Conservation (phyloP, 2,888 invertebrate genomes). For the Oithona nana region DNA sequence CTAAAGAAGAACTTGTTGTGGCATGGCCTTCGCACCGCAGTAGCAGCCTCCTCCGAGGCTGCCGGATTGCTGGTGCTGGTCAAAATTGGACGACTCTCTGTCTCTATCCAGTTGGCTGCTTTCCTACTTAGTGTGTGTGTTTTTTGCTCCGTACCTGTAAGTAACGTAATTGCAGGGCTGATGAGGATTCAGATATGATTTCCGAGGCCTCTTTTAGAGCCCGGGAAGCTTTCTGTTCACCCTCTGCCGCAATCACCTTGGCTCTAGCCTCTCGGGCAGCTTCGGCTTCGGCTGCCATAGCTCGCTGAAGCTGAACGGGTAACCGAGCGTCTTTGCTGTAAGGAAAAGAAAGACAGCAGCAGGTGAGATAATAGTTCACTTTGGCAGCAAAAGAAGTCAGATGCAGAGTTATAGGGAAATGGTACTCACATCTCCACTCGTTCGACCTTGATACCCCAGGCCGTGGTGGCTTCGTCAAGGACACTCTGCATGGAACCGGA, state of each 20-base stretch:
- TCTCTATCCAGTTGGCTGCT: too few relatives aligned
- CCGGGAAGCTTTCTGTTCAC: conserved; percentile 87
- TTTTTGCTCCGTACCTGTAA: conserved; percentile 13
- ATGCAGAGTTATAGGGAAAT: too few relatives aligned
- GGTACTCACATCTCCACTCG: conserved; percentile 81
- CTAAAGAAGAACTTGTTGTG: too few relatives aligned
- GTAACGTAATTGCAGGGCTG: conserved; percentile 36
- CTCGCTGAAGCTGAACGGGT: conserved; percentile 74
- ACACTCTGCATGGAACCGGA: conserved; percentile 39
- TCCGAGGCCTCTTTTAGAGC: conserved; percentile 88
- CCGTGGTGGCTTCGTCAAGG: conserved; percentile 28
- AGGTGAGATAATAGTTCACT: neutral
- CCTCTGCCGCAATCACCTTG: conserved; percentile 54
- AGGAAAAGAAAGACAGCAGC: conserved; percentile 17
- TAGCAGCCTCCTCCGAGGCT: too few relatives aligned
- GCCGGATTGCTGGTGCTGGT: too few relatives aligned
- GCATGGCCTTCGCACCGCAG: too few relatives aligned
- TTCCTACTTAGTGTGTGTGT: too few relatives aligned
- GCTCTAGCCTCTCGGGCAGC: conserved; percentile 79
- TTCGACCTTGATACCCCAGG: conserved; percentile 62
- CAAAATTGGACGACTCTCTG: too few relatives aligned
- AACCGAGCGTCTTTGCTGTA: conserved; percentile 75
- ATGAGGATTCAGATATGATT: conserved; percentile 80
- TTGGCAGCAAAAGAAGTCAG: too few relatives aligned
- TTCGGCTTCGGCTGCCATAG: conserved; percentile 91